Percentiles rank a stretch among this genome's conserved stretches.
Evolutionary conservation across 1,140 invertebrate species (phyloP).

Genomic region (Nylanderia fulva): DNA sequence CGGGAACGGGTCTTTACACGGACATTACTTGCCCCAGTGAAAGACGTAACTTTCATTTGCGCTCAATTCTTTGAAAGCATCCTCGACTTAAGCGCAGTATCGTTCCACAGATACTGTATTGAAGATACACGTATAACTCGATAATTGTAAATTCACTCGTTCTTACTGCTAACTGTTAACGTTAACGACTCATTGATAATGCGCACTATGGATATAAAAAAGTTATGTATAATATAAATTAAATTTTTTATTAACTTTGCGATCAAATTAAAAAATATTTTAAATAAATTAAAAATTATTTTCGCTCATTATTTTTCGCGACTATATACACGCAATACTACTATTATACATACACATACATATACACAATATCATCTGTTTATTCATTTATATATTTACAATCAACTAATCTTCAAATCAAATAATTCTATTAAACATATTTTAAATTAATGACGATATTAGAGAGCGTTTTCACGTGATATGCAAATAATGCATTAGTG

Average conservation of each 20-base stretch:
- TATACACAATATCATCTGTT: background rate
- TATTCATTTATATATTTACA: background rate
- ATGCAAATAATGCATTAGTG: too few relatives aligned
- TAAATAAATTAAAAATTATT: too few relatives aligned
- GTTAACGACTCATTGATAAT: constrained; percentile 14
- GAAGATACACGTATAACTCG: constrained; percentile 35
- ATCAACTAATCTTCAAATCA: background rate
- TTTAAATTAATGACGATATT: too few relatives aligned
- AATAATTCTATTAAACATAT: too few relatives aligned
- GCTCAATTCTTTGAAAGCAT: constrained; percentile 41
- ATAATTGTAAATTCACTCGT: constrained; percentile 40
- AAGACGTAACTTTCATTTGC: constrained; percentile 55
- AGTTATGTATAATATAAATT: too few relatives aligned
- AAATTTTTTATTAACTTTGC: too few relatives aligned
- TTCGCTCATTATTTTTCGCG: too few relatives aligned
- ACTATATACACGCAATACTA: too few relatives aligned
- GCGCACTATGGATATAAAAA: background rate
- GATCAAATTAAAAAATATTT: too few relatives aligned
- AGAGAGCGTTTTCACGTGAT: too few relatives aligned
- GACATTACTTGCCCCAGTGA: constrained; percentile 41
- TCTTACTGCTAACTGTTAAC: constrained; percentile 1
- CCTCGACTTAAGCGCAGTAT: constrained; percentile 32
- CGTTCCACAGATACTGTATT: constrained; percentile 37
- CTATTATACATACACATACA: too few relatives aligned
- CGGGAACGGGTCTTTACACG: background rate